phyloP scores from a whole-genome alignment of 2,113 vertebrate genomes.

The Phaethornis superciliosus region DNA sequence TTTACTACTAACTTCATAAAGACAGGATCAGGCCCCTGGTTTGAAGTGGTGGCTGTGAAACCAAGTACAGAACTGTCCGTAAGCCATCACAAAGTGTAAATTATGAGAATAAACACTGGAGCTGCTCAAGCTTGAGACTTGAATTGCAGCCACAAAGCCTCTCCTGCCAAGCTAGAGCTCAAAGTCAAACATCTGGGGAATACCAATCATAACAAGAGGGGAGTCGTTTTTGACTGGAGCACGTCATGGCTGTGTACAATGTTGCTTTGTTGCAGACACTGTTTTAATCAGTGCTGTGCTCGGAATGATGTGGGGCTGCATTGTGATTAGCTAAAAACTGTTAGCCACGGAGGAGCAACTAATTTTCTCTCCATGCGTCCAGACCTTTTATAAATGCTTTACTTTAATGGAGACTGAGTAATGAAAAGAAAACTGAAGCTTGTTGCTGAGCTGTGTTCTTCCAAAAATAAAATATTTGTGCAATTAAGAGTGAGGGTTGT shows the following conservation, averaged over 20 bases:
- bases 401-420: background rate
- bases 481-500: constrained; percentile 18
- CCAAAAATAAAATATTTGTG: constrained; percentile 37
- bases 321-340: background rate
- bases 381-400: background rate
- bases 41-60: constrained; percentile 23
- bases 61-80: background rate
- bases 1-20: background rate
- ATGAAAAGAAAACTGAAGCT: constrained; percentile 11
- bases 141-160: constrained; percentile 33
- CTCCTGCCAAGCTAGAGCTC: background rate
- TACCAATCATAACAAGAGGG: background rate
- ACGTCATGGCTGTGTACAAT: background rate
- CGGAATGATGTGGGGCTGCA: background rate
- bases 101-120: constrained; percentile 25
- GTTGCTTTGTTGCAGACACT: constrained; percentile 32
- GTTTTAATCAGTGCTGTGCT: constrained; percentile 9
- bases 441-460: constrained; percentile 18
- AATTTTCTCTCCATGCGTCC: background rate
- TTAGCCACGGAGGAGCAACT: background rate
- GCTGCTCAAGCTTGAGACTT: background rate
- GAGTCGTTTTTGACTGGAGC: background rate
- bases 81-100: constrained; percentile 16
- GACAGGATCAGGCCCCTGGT: background rate
- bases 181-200: constrained; percentile 53